A percentile compares a stretch with the other conserved stretches of the same genome.
Evolutionary conservation across 35 echinoderm and acorn worm genomes (phyloP).

Genomic region (Ophioderma brevispina): DNA sequence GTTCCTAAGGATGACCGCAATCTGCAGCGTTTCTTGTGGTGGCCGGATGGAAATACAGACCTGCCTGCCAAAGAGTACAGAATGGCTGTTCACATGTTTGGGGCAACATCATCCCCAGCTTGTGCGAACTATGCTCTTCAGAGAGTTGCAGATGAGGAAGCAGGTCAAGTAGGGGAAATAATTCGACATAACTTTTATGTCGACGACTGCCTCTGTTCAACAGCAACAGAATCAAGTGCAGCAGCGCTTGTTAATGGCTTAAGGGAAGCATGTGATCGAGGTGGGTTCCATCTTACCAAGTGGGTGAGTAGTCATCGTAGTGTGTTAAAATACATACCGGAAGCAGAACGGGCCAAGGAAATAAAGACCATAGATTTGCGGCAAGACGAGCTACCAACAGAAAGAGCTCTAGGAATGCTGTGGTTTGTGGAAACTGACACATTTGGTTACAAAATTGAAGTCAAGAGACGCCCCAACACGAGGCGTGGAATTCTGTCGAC

Average conservation of each 20-base stretch:
- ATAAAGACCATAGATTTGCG: not conserved
- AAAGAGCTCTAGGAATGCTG: conserved; percentile 17
- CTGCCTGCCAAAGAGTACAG: conserved; percentile 44
- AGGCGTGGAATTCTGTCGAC: conserved; percentile 39
- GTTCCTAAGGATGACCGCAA: conserved; percentile 53
- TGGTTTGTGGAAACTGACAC: conserved; percentile 15
- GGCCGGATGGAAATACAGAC: conserved; percentile 58
- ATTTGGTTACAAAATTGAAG: not conserved
- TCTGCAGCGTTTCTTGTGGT: conserved; percentile 67
- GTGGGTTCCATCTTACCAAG: conserved; percentile 47
- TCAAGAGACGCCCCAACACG: not conserved
- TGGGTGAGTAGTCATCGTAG: conserved; percentile 51
- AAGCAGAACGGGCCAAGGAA: conserved; percentile 18
- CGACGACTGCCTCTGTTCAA: conserved; percentile 37
- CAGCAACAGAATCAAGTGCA: not conserved
- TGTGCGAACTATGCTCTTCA: conserved; percentile 60
- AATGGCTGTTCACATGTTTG: conserved; percentile 71
- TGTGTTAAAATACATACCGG: conserved; percentile 34
- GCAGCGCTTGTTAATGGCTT: conserved; percentile 15
- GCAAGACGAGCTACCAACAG: not conserved
- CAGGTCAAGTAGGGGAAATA: not conserved
- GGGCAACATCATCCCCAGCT: conserved; percentile 66
- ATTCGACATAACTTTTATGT: conserved; percentile 41
- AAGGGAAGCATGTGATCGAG: conserved; percentile 29
- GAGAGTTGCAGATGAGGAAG: conserved; percentile 49